Evolutionary conservation across 2,113 vertebrate species (phyloP).

Genomic region (Austrofundulus limnaeus): DNA sequence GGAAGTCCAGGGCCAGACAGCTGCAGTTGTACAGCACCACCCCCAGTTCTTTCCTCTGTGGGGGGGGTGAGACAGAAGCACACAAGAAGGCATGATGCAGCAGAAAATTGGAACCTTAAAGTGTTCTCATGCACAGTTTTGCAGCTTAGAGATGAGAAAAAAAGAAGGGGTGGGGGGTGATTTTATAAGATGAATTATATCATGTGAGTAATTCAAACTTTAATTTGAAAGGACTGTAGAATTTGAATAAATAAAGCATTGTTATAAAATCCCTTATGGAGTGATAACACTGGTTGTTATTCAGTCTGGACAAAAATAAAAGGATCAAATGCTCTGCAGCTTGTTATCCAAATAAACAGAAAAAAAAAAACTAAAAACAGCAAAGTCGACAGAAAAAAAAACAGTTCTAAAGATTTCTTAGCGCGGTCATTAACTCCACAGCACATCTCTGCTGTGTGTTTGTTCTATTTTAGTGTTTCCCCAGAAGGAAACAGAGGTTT

Average conservation of each 20-base stretch:
- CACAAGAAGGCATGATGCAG: slow-evolving; percentile 33
- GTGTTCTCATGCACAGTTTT: background rate
- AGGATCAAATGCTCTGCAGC: background rate
- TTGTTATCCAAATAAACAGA: background rate
- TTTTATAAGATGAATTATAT: too few species aligned
- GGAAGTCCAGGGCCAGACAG: slow-evolving; percentile 92
- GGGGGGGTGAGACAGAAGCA: slow-evolving; percentile 18
- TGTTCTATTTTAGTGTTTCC: slow-evolving; percentile 17
- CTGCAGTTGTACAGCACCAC: slow-evolving; percentile 93
- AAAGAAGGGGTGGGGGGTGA: too few species aligned
- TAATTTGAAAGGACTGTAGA: too few species aligned
- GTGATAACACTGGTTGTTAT: background rate
- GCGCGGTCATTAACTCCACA: slow-evolving; percentile 15
- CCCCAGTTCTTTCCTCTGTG: slow-evolving; percentile 94
- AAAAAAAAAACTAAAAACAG: background rate
- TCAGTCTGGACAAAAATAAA: background rate
- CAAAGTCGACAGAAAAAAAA: background rate
- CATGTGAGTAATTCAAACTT: too few species aligned
- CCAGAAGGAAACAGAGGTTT: slow-evolving; percentile 16
- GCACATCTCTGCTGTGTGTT: slow-evolving; percentile 16
- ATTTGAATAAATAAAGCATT: too few species aligned
- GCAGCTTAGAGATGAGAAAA: too few species aligned
- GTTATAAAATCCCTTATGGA: background rate
- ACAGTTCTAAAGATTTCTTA: slow-evolving; percentile 19
- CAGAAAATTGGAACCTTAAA: slow-evolving; percentile 16